Conservation (phyloP, 2,113 vertebrate species). For the Brienomyrus brachyistius region DNA sequence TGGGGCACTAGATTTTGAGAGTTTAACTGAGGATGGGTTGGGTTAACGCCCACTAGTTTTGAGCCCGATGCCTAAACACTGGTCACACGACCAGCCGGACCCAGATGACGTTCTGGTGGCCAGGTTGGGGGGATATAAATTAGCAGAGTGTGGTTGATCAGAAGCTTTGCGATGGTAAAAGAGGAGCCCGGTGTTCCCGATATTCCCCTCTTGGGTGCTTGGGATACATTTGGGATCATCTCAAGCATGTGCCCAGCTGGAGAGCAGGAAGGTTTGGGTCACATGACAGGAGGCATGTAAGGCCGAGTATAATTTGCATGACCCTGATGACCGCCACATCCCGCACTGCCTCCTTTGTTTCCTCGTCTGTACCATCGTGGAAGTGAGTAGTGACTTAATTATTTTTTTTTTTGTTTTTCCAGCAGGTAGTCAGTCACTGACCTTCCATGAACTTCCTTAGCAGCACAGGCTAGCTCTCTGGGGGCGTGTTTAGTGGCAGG, state of each 20-base stretch:
- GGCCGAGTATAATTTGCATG: neutral
- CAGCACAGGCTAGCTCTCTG: neutral
- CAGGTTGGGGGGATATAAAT: neutral
- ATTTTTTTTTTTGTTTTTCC: neutral
- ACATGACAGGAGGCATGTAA: neutral
- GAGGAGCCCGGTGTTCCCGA: neutral
- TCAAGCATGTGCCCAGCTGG: neutral
- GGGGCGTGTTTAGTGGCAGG: neutral
- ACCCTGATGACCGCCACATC: neutral
- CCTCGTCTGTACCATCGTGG: neutral
- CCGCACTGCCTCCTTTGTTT: neutral
- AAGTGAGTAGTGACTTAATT: neutral
- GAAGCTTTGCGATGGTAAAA: neutral
- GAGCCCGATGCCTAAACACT: neutral
- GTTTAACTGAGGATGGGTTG: neutral
- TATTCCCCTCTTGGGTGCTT: neutral
- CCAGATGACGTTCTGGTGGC: neutral
- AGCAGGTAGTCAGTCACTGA: neutral
- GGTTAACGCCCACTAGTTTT: neutral
- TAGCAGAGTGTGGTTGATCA: neutral
- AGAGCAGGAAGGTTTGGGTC: neutral
- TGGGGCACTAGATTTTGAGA: neutral
- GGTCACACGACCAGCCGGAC: neutral
- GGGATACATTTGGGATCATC: neutral
- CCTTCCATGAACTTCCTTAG: neutral